phyloP scores from a whole-genome alignment of 2,113 vertebrate genomes.

The Montifringilla adamsi region DNA sequence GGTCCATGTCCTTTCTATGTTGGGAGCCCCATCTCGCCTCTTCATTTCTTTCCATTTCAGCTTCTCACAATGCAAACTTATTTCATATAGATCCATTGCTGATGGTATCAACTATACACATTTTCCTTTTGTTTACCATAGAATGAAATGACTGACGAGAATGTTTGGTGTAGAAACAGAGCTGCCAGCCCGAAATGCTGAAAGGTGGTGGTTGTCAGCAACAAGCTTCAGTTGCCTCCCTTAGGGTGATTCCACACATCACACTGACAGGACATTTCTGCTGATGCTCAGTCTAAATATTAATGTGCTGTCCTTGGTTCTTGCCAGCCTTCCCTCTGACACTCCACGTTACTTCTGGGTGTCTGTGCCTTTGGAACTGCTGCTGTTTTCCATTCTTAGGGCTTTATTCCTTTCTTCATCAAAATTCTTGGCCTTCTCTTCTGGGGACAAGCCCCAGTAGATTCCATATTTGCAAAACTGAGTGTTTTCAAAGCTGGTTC shows the following conservation, averaged over 20 bases:
- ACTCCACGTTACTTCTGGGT: not conserved
- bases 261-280: conserved; percentile 8
- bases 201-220: not conserved
- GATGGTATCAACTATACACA: not conserved
- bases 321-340: not conserved
- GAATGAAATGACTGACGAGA: not conserved
- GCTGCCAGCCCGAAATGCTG: not conserved
- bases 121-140: not conserved
- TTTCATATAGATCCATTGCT: not conserved
- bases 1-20: not conserved
- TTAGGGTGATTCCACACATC: not conserved
- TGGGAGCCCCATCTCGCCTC: not conserved
- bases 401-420: not conserved
- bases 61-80: not conserved
- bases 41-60: not conserved
- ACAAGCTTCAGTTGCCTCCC: not conserved
- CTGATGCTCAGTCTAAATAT: conserved; percentile 11
- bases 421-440: not conserved
- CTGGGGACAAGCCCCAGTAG: not conserved
- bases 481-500: not conserved
- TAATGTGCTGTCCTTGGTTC: not conserved
- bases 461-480: not conserved
- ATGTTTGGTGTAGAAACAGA: not conserved
- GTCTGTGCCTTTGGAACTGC: not conserved
- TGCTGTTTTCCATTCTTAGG: not conserved